Base-by-base conservation (phyloP, 2,113 vertebrate genomes). In the Echinops telfairi region DNA sequence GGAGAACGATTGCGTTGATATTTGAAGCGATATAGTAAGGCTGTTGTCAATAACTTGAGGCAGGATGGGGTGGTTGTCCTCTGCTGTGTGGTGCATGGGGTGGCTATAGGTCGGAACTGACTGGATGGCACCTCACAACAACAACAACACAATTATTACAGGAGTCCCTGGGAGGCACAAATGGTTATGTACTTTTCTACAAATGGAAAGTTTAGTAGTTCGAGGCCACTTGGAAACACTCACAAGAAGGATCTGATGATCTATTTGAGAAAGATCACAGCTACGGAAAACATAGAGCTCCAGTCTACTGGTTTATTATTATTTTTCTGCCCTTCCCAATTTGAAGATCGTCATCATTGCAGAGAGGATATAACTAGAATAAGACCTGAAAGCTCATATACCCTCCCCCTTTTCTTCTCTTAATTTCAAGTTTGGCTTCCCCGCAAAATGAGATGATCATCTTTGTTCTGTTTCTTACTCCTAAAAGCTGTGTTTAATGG, bases 381-480 rank as follows among this genome's bases (percentile, higher is more conserved):
- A 89, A 31, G 22, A 83, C 73, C 9, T 29, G 27, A 89, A 36
- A 22, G 6, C 20, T 66, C n/a, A 73, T 43, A 23, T 53, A 4
- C 12, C 9, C 47, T 53, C 6, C 10, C 6, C 53, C 7, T 83
- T 95, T 89, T 70, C 29, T 80, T 38, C 40, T 62, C 47, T 79
- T 38, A 86, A 25, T 15, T 53, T 90, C 10, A 60, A 3, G 2
- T 36, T 77, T 12, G 90, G n/a, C 38, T 94, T 86, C 20, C 57
- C 23, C 19, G 77, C 31, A 20, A 75, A 93, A 43, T 11, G 16
- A 83, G 73, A 83, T 43, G 7, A 89, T 89, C 20, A 40, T 60
- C 76, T 90, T 90, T 88, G 57, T 14, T 83, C 31, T 57, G 89
- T 76, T 93, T 89, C 40, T 83, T 75, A 68, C 16, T 76, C 20